These are phyloP conservation scores for Henicopernis longicauda DNA, from an alignment of 2,113 vertebrate genomes.

Conservation along the genomic window DNA sequence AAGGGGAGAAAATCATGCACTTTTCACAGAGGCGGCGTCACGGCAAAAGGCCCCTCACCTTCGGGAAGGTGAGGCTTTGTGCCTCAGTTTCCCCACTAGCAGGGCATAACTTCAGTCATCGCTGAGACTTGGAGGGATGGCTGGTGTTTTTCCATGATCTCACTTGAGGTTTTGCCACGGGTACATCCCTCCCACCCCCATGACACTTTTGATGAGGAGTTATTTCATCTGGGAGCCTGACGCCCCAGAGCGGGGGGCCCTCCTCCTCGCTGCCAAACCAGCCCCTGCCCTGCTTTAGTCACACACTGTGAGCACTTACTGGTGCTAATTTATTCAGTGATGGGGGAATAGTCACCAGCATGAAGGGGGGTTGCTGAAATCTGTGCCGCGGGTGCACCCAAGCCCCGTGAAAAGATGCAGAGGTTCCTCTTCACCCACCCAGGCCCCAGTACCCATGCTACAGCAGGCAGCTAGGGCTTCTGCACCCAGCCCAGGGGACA, in stretches of 20 bases:
- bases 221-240: background rate
- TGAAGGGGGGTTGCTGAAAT: background rate
- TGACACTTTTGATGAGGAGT: background rate
- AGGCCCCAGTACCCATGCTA: background rate
- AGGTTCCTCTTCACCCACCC: background rate
- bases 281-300: conserved; percentile 48
- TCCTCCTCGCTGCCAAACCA: background rate
- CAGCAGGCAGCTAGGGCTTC: background rate
- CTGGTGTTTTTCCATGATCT: background rate
- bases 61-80: background rate
- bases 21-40: background rate
- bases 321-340: conserved; percentile 54
- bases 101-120: background rate
- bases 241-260: background rate
- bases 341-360: background rate
- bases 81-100: background rate
- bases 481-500: background rate
- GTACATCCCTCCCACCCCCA: background rate
- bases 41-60: background rate
- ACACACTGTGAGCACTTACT: background rate
- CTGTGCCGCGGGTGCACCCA: background rate
- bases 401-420: background rate
- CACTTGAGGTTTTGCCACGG: background rate
- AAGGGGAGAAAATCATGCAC: rapidly evolving
- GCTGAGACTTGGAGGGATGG: background rate